Percentiles rank a stretch among this genome's conserved stretches.
Conservation (phyloP, 2,113 vertebrate genomes). For the Murina feae region DNA sequence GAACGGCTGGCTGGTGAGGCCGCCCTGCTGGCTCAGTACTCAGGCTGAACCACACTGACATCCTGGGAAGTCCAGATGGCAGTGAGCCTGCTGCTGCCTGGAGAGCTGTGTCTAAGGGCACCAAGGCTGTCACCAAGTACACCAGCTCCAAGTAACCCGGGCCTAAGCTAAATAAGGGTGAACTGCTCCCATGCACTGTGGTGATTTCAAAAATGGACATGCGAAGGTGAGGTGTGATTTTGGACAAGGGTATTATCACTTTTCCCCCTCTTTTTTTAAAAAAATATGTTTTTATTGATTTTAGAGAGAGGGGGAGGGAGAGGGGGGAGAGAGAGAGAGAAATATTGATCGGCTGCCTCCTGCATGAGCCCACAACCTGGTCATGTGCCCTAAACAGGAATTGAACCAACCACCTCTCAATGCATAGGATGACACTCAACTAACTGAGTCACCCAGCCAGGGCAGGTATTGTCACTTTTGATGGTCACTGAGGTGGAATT, state of each 20-base stretch:
- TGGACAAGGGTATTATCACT: not conserved
- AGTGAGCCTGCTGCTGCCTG: conserved; percentile 13
- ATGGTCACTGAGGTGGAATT: not conserved
- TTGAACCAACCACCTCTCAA: not conserved
- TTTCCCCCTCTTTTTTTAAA: not conserved
- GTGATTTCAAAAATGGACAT: not conserved
- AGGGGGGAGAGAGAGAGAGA: not conserved
- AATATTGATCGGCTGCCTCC: not conserved
- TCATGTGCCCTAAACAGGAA: not conserved
- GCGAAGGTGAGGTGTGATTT: not conserved
- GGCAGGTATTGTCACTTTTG: not conserved
- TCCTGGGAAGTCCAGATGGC: conserved; percentile 60
- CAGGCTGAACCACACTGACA: conserved; percentile 38
- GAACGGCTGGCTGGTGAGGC: conserved; percentile 65
- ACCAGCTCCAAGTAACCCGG: conserved; percentile 64
- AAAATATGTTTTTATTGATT: not conserved
- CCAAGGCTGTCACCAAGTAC: conserved; percentile 61
- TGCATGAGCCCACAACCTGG: not conserved
- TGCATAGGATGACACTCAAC: not conserved
- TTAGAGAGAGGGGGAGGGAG: not conserved
- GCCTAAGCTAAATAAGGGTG: not conserved
- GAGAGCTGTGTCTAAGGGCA: conserved; percentile 48
- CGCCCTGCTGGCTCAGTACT: conserved; percentile 50
- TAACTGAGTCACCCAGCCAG: not conserved
- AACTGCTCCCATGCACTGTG: not conserved